A percentile compares a stretch with the other conserved stretches of the same genome.
Evolutionary conservation across 2,797 vertebrate species (phyloP).

Genomic region (Melanotaenia trifasciata): DNA sequence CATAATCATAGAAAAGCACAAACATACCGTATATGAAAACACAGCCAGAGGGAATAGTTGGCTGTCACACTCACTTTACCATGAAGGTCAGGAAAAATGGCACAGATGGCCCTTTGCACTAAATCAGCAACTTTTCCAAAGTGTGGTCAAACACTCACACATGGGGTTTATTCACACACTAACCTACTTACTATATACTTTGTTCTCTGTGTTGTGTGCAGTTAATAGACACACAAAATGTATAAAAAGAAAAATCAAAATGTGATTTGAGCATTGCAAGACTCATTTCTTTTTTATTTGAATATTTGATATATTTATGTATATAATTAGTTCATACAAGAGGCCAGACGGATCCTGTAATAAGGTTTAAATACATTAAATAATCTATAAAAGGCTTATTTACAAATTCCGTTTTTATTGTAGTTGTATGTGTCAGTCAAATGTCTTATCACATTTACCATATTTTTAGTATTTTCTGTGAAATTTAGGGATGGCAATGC

Average conservation of each 20-base stretch:
- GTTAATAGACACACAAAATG: neutral
- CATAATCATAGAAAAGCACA: constrained; percentile 14
- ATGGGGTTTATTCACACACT: constrained; percentile 67
- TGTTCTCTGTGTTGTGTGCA: constrained; percentile 38
- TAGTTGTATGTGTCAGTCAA: no score
- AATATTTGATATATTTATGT: neutral
- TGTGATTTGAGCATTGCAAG: neutral
- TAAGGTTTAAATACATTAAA: neutral
- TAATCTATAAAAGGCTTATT: neutral
- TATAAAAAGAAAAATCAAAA: neutral
- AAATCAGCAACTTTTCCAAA: constrained; percentile 83
- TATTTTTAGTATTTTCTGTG: neutral
- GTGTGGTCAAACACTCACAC: constrained; percentile 72
- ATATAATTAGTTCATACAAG: neutral
- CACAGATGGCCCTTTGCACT: constrained; percentile 82
- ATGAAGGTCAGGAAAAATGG: constrained; percentile 79
- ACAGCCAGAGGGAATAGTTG: constrained; percentile 56
- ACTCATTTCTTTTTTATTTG: neutral
- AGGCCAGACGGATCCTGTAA: neutral
- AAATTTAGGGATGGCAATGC: neutral
- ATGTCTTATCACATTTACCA: neutral
- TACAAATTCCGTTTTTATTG: neutral
- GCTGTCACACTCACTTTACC: constrained; percentile 64
- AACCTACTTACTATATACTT: constrained; percentile 47
- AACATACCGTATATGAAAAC: constrained; percentile 18